Evolutionary conservation across 2,113 vertebrate species (phyloP), one percentile per base, ranked within the genome.

Genomic region (Nyctibius bracteatus): DNA sequence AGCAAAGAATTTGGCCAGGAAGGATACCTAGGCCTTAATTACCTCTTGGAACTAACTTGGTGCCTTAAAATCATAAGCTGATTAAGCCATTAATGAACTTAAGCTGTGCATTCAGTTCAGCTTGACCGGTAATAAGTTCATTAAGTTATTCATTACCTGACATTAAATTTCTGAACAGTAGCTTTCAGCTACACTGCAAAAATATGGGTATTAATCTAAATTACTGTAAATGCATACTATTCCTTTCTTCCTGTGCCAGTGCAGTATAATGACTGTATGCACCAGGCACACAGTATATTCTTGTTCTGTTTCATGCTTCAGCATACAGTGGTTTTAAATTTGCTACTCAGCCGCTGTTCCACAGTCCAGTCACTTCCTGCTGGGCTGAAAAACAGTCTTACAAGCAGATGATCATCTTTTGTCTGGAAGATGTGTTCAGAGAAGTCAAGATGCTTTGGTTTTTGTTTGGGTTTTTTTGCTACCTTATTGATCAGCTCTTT

Each of bases 1-100:
- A 83, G 37, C 52, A 67, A 90, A 83, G 46, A 84, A 71, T 86
- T 88, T 71, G 57, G 5, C 52, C 61, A 61, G 72, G 70, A 96
- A 70, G 72, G 33, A 58, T 80, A 88, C 31, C 6, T 22, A 67
- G 49, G 16, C 75, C 58, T 46, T 77, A 82, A 84, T 72, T 94
- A 52, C 41, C 31, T 92, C 37, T 92, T 86, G 41, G 52, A 84
- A 52, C 30, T 93, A 66, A 52, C 62, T 20, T 62, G 33, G 58
- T 88, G 28, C 58, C 49, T 92, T 95, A 59, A 89, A 94, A 66
- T 91, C 44, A 74, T 89, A 82, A 83, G 58, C 46, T 93, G 25
- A 94, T 97, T 94, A 96, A 96, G 22, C n/a, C 35, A 80, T 81
- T 91, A 89, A 93, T 93, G 63, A 93, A 93, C 54, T 92, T 96